These are phyloP conservation scores for Furcula furcula DNA, from an alignment of 2,888 invertebrate species.

Conservation along the genomic window DNA sequence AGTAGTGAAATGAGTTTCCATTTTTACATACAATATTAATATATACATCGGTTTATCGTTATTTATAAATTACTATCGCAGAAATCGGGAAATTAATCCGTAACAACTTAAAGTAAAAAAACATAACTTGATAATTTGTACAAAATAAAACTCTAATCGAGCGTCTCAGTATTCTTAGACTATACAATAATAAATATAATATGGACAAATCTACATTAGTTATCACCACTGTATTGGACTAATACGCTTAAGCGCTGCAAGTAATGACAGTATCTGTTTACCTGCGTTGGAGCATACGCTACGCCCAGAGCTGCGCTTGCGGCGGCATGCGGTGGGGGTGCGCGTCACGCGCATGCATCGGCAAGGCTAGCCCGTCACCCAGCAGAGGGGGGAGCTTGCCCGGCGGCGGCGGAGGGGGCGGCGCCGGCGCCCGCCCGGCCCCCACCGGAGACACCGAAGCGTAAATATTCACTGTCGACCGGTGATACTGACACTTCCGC, in stretches of 20 bases:
- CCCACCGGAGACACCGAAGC: constrained; percentile 83
- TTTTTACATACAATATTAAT: constrained; percentile 33
- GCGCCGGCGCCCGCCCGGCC: constrained; percentile 82
- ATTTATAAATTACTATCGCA: constrained; percentile 73
- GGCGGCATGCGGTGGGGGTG: constrained; percentile 81
- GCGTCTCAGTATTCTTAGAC: constrained; percentile 32
- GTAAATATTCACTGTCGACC: constrained; percentile 87
- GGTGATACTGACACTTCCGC: constrained; percentile 84
- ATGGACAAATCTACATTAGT: constrained; percentile 66
- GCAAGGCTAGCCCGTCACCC: constrained; percentile 69
- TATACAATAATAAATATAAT: constrained; percentile 70
- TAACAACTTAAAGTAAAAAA: constrained; percentile 55
- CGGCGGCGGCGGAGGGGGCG: constrained; percentile 83
- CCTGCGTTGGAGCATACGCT: constrained; percentile 87
- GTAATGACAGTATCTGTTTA: constrained; percentile 68
- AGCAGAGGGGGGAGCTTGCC: constrained; percentile 84
- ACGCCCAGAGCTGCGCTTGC: constrained; percentile 90
- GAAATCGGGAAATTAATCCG: constrained; percentile 69
- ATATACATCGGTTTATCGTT: constrained; percentile 55
- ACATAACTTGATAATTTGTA: constrained; percentile 54
- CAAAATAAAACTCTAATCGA: constrained; percentile 52
- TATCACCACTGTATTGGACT: constrained; percentile 79
- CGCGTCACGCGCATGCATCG: constrained; percentile 64
- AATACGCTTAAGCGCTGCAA: constrained; percentile 80
- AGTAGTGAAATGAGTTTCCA: constrained; percentile 27